Evolutionary conservation across 1,140 invertebrate species (phyloP).

Genomic region (Drosophila sproati): DNA sequence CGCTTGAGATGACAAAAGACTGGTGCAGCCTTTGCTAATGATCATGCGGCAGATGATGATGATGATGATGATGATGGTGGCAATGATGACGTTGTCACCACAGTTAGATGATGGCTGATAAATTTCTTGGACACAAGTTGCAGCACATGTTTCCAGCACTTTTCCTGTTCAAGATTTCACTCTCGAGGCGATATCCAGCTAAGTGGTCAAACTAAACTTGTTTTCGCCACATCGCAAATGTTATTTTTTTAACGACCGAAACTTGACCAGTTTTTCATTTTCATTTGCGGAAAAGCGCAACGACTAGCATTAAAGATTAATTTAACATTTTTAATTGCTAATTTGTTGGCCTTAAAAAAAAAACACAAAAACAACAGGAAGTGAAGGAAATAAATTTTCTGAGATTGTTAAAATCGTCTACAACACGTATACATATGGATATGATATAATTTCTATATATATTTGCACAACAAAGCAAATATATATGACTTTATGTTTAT

Average conservation of each 20-base stretch:
- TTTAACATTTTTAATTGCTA: slow-evolving; percentile 56
- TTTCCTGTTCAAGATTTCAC: slow-evolving; percentile 70
- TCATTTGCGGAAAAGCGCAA: slow-evolving; percentile 67
- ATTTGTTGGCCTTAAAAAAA: slow-evolving; percentile 44
- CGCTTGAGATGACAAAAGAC: slow-evolving; percentile 68
- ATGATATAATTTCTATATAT: no score
- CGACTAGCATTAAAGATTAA: slow-evolving; percentile 20
- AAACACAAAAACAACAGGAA: slow-evolving; percentile 42
- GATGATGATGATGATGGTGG: slow-evolving; percentile 6
- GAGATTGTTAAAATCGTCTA: slow-evolving; percentile 24
- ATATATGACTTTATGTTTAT: not conserved
- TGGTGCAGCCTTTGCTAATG: slow-evolving; percentile 55
- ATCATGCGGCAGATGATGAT: slow-evolving; percentile 55
- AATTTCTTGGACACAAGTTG: slow-evolving; percentile 54
- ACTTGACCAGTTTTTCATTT: slow-evolving; percentile 70
- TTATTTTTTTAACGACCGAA: slow-evolving; percentile 40
- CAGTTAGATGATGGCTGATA: slow-evolving; percentile 36
- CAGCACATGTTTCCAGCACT: slow-evolving; percentile 73
- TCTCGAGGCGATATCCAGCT: slow-evolving; percentile 53
- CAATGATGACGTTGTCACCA: not conserved
- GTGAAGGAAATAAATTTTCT: slow-evolving; percentile 25
- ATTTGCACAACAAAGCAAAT: no score
- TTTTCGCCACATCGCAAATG: slow-evolving; percentile 59
- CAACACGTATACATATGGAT: no score
- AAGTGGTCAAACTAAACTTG: slow-evolving; percentile 42